A percentile compares a stretch with the other conserved stretches of the same genome.
phyloP scores from a whole-genome alignment of 2,113 vertebrate species.

The Myanophis thanlyinensis region DNA sequence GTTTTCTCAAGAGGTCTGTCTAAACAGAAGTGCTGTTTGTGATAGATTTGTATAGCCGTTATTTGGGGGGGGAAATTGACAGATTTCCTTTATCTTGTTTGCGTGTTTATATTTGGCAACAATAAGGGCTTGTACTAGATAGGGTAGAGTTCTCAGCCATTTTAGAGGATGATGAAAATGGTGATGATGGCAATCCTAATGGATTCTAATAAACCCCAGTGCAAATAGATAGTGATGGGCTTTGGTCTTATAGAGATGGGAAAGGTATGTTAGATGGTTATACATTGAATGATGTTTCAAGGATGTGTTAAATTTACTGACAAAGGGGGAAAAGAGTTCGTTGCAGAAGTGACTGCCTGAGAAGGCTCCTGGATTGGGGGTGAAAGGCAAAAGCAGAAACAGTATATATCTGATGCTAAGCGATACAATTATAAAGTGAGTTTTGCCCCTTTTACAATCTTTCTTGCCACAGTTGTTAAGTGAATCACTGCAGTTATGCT shows the following conservation, averaged over 20 bases:
- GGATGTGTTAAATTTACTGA: no score
- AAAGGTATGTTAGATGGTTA: not conserved
- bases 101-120: not conserved
- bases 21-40: not conserved
- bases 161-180: not conserved
- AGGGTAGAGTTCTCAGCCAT: not conserved
- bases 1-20: not conserved
- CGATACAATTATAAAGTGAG: no score
- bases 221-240: not conserved
- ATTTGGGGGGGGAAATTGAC: not conserved
- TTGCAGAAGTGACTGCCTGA: no score
- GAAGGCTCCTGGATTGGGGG: no score
- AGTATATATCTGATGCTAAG: no score
- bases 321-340: no score
- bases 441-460: no score
- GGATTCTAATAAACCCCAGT: not conserved
- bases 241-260: not conserved
- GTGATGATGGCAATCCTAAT: not conserved
- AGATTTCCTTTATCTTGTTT: not conserved
- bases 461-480: no score
- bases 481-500: no score
- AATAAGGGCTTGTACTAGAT: not conserved
- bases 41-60: not conserved
- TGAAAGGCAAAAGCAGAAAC: no score
- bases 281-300: not conserved